Evolutionary conservation across 2,113 vertebrate genomes (phyloP).

Genomic region (Syngnathus scovelli): DNA sequence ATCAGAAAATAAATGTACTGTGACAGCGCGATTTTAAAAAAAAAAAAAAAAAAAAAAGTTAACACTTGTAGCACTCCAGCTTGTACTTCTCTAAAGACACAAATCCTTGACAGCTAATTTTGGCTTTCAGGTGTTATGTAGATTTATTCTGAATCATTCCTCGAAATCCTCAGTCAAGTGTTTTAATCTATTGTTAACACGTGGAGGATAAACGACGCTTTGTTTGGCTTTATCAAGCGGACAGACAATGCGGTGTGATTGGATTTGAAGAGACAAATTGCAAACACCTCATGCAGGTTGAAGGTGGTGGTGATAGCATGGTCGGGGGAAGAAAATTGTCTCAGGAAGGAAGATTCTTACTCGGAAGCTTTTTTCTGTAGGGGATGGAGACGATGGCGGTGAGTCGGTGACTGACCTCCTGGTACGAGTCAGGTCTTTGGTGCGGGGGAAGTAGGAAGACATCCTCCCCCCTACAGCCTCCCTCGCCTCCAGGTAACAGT

Average conservation of each 20-base stretch:
- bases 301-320: background rate
- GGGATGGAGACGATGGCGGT: slow-evolving; percentile 87
- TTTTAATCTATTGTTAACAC: slow-evolving; percentile 6
- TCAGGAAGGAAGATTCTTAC: slow-evolving; percentile 72
- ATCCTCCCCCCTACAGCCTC: slow-evolving; percentile 64
- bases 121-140: background rate
- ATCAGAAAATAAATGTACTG: background rate
- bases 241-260: background rate
- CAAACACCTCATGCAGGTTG: background rate
- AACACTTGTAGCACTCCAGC: background rate
- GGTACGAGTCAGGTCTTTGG: slow-evolving; percentile 86
- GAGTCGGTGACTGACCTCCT: slow-evolving; percentile 89
- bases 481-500: slow-evolving; percentile 29
- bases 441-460: slow-evolving; percentile 85
- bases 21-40: background rate
- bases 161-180: background rate
- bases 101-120: background rate
- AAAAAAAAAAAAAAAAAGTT: background rate
- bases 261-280: slow-evolving; percentile 1
- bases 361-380: slow-evolving; percentile 87
- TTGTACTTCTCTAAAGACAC: background rate
- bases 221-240: slow-evolving; percentile 1
- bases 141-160: slow-evolving; percentile 2
- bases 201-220: background rate
- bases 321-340: background rate